phyloP scores from a whole-genome alignment of 92 coral and sea anemone species.

The Porites lobata region DNA sequence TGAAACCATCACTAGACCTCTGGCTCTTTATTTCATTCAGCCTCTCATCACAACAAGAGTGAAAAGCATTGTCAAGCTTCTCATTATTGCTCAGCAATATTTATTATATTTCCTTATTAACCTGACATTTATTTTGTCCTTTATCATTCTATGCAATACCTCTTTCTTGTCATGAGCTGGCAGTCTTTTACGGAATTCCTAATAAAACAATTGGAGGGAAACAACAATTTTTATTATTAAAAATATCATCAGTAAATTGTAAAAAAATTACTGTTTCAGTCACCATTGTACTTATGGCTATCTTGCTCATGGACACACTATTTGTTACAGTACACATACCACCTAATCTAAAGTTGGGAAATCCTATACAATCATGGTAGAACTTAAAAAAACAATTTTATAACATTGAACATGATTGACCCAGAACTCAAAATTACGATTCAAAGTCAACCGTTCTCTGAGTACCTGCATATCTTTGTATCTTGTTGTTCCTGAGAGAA shows the following conservation, averaged over 20 bases:
- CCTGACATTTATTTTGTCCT: neutral
- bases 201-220: neutral
- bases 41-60: neutral
- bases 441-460: neutral
- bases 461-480: constrained; percentile 78
- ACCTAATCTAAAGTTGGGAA: too few species aligned
- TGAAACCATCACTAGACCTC: neutral
- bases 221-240: neutral
- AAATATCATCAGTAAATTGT: too few species aligned
- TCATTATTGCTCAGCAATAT: neutral
- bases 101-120: neutral
- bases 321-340: too few species aligned
- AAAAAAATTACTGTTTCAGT: too few species aligned
- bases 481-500: constrained; percentile 22
- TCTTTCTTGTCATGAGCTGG: constrained; percentile 80
- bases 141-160: constrained; percentile 27
- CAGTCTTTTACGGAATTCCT: constrained; percentile 75
- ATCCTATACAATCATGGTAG: too few species aligned
- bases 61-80: too few species aligned
- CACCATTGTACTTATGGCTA: too few species aligned
- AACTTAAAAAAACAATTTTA: too few species aligned
- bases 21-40: neutral
- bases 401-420: too few species aligned
- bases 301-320: too few species aligned
- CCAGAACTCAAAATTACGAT: neutral